Evolutionary conservation across 2,797 vertebrate genomes (phyloP).

Genomic region (Danio choprae): DNA sequence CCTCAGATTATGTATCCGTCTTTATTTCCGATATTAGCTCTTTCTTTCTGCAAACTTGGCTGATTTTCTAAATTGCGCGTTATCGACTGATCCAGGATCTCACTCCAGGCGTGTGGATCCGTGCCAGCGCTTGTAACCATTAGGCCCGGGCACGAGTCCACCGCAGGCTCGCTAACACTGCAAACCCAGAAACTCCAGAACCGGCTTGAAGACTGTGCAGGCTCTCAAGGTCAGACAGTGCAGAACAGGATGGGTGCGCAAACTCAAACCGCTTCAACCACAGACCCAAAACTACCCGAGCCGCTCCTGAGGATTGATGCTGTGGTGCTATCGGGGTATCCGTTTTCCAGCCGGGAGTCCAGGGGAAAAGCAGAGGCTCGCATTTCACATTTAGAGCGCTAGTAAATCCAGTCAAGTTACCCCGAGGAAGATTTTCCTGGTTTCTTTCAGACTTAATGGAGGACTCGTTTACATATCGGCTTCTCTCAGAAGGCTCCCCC

Average conservation of each 20-base stretch:
- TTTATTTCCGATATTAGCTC: conserved; percentile 80
- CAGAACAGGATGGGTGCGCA: not conserved
- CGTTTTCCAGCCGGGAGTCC: not conserved
- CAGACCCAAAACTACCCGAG: conserved; percentile 36
- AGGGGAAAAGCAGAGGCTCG: conserved; percentile 4
- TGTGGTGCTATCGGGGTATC: conserved; percentile 29
- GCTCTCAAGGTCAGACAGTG: conserved; percentile 55
- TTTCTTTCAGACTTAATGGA: conserved; percentile 3
- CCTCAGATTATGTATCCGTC: conserved; percentile 79
- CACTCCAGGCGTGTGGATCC: conserved; percentile 72
- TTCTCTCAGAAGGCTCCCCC: not conserved
- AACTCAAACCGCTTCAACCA: not conserved
- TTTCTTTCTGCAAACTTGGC: conserved; percentile 83
- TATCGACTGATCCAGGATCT: conserved; percentile 79
- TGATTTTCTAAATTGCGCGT: conserved; percentile 82
- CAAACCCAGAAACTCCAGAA: conserved; percentile 67
- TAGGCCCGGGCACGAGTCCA: conserved; percentile 59
- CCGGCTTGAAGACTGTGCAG: conserved; percentile 55
- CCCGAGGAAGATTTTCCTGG: conserved; percentile 7
- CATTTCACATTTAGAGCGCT: not conserved
- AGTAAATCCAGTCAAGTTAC: conserved; percentile 2
- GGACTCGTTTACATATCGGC: not conserved
- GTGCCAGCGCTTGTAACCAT: conserved; percentile 75
- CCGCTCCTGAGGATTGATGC: conserved; percentile 20
- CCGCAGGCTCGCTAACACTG: conserved; percentile 59